Base-by-base conservation (phyloP, 2,888 invertebrate genomes). In the Tetranychus piercei region DNA sequence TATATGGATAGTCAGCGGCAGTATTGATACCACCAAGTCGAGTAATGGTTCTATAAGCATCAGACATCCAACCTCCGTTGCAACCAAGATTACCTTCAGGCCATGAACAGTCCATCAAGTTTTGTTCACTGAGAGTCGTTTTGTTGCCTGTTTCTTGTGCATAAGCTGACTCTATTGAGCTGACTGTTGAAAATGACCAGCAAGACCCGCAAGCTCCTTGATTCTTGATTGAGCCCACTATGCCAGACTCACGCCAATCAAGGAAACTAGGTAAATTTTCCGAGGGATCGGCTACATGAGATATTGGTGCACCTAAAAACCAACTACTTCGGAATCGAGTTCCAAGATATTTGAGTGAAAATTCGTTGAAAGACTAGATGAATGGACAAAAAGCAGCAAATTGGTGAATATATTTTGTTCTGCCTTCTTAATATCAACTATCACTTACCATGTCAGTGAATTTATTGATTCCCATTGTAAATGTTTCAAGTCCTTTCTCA, bases 81-180 rank as follows among this genome's bases (percentile, higher is more conserved):
- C 94, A 94, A 74, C 94, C 94, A 81, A 91, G 88, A 84, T 94
- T 93, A 72, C 80, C 79, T 73, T 89, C 93, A 77, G 86, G 84
- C 4, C 83, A 80, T 76, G 92, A 92, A 81, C 94, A 94, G 84
- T 94, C 94, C 74, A 94, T 86, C 77, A 94, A 85, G 83, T 94
- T 93, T 85, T 94, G 94, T 84, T 94, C 94, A 78, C 92, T 92
- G 20, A 94, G 87, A 1, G 92, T 91, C 44, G 91, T 86, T 74
- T 94, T 85, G 78, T 85, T 85, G 11, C 89, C 89, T 9, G 86
- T 85, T 83, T 88, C 87, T 79, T 91, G 88, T 86, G 87, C 92
- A 83, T 93, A 81, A 77, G 82, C 82, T 7, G 82, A 82, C 78
- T 83, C 83, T 71, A 83, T 77, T 6, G 83, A 78, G 34, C 92